Evolutionary conservation across 2,113 vertebrate species (phyloP).

Genomic region (Spheniscus mendiculus): DNA sequence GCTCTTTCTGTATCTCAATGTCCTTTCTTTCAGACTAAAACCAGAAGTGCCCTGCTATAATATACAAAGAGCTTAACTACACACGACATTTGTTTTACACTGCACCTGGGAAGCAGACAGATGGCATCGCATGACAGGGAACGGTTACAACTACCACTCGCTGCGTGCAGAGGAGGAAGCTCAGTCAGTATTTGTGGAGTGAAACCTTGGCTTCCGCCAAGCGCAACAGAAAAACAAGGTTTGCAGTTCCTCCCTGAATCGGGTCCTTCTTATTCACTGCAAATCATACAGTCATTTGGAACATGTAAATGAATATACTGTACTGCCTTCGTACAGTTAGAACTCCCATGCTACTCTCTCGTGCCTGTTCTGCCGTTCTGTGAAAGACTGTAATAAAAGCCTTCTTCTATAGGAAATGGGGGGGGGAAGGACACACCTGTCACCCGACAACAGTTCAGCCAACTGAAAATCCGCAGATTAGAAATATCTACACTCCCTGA

Average conservation of each 20-base stretch:
- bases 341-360: background rate
- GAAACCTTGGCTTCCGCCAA: background rate
- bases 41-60: background rate
- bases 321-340: background rate
- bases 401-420: background rate
- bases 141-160: background rate
- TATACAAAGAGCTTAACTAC: background rate
- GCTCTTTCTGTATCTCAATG: background rate
- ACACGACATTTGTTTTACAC: fast-evolving
- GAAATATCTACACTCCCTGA: background rate
- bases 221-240: fast-evolving
- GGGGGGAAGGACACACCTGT: background rate
- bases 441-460: background rate
- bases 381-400: background rate
- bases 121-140: background rate
- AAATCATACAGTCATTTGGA: background rate
- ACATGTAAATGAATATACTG: fast-evolving
- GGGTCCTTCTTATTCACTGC: background rate
- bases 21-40: background rate
- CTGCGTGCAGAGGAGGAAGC: background rate
- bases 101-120: background rate
- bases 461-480: background rate
- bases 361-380: background rate
- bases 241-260: background rate
- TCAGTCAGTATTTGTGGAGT: background rate